Evolutionary conservation across 2,888 invertebrate species (phyloP).

Genomic region (Drosophila antonietae): DNA sequence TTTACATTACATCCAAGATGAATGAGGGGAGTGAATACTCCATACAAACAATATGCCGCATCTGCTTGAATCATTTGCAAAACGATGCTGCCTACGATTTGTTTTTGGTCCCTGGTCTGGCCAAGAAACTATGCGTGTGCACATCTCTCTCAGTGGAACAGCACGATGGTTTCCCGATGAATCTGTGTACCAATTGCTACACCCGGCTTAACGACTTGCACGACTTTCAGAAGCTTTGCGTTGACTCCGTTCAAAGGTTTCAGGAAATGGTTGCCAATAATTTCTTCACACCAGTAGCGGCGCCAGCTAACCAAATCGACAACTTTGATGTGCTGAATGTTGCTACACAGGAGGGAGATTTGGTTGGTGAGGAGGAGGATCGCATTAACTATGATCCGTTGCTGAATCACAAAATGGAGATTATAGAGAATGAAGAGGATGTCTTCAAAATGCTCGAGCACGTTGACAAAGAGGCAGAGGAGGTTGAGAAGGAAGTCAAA

Average conservation of each 20-base stretch:
- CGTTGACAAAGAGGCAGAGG: slow-evolving; percentile 78
- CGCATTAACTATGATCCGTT: slow-evolving; percentile 79
- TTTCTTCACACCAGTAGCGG: slow-evolving; percentile 22
- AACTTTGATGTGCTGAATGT: slow-evolving; percentile 67
- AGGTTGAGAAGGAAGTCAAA: slow-evolving; percentile 60
- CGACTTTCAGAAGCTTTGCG: slow-evolving; percentile 80
- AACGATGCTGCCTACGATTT: slow-evolving; percentile 67
- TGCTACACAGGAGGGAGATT: slow-evolving; percentile 49
- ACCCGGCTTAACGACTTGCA: slow-evolving; percentile 77
- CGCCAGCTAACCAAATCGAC: slow-evolving; percentile 41
- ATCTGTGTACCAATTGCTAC: slow-evolving; percentile 76
- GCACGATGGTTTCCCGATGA: slow-evolving; percentile 81
- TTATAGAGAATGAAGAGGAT: slow-evolving; percentile 81
- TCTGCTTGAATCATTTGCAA: slow-evolving; percentile 75
- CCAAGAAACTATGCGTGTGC: slow-evolving; percentile 78
- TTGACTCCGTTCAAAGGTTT: slow-evolving; percentile 76
- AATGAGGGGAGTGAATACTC: slow-evolving; percentile 49
- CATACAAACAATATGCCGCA: slow-evolving; percentile 81
- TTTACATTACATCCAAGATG: slow-evolving; percentile 49
- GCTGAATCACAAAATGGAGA: slow-evolving; percentile 79
- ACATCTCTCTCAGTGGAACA: slow-evolving; percentile 80
- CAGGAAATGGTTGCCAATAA: slow-evolving; percentile 67
- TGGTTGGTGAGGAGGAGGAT: slow-evolving; percentile 77
- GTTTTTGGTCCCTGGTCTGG: slow-evolving; percentile 76
- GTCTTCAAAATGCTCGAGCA: slow-evolving; percentile 82